Conservation (phyloP, 2,888 invertebrate genomes). For the Andrena fulva region DNA sequence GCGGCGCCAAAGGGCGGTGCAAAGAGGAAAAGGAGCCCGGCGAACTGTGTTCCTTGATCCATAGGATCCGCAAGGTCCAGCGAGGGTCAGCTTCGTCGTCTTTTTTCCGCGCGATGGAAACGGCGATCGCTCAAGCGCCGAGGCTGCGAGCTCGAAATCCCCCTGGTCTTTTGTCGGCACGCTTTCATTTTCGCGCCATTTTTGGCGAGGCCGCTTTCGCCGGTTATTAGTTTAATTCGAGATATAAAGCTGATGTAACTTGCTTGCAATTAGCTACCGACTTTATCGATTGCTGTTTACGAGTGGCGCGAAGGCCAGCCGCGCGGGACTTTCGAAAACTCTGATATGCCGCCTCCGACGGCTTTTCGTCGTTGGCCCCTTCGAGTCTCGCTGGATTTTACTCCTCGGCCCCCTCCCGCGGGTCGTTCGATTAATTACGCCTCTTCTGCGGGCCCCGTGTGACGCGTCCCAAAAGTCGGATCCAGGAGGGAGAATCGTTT, state of each 20-base stretch:
- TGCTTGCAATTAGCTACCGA: conserved; percentile 76
- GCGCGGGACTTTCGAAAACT: conserved; percentile 71
- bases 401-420: conserved; percentile 5
- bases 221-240: conserved; percentile 82
- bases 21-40: too few relatives aligned
- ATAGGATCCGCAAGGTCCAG: not conserved
- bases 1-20: too few relatives aligned
- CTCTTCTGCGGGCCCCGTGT: not conserved
- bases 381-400: conserved; percentile 27
- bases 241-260: conserved; percentile 77
- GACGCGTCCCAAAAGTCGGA: conserved; percentile 25
- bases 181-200: conserved; percentile 81
- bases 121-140: conserved; percentile 49
- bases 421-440: conserved; percentile 27
- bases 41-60: not conserved
- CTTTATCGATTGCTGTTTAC: conserved; percentile 76
- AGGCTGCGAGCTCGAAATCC: conserved; percentile 57
- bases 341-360: conserved; percentile 32
- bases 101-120: conserved; percentile 30
- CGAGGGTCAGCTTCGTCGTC: not conserved
- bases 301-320: conserved; percentile 66
- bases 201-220: conserved; percentile 82
- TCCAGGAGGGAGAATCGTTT: conserved; percentile 20
- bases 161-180: conserved; percentile 70
- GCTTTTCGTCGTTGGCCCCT: conserved; percentile 39